These are phyloP conservation scores for Dolichomitus sp. DNA, from an alignment of 2,888 invertebrate species.

Conservation along the genomic window DNA sequence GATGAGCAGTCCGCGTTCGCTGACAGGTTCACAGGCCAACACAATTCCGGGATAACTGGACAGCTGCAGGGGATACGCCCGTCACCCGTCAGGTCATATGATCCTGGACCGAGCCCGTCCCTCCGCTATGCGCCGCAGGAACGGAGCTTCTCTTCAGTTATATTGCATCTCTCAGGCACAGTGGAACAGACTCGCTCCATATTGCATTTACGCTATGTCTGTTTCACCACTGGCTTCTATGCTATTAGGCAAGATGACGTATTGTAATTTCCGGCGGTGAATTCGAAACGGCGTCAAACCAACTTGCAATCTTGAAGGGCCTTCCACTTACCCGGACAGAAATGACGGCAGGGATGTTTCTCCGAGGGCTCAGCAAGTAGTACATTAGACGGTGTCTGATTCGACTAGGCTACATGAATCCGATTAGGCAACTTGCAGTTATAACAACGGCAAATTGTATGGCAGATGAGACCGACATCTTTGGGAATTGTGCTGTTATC, in stretches of 20 bases:
- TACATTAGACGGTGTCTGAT: neutral
- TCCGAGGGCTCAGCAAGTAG: neutral
- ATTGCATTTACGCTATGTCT: slow-evolving; percentile 18
- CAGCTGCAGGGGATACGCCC: slow-evolving; percentile 66
- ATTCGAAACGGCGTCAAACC: neutral
- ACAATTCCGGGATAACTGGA: slow-evolving; percentile 79
- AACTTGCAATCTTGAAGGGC: neutral
- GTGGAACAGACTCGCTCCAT: neutral
- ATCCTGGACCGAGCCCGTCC: slow-evolving; percentile 41
- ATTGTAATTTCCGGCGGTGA: neutral
- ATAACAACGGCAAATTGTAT: neutral
- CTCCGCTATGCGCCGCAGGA: slow-evolving; percentile 26
- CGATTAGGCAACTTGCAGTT: neutral
- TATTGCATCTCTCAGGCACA: slow-evolving; percentile 9
- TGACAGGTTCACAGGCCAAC: slow-evolving; percentile 76
- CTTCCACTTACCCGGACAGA: neutral
- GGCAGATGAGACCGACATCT: neutral
- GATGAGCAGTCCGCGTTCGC: slow-evolving; percentile 63
- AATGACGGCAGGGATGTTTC: neutral
- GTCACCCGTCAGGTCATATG: slow-evolving; percentile 66
- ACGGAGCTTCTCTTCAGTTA: slow-evolving; percentile 13
- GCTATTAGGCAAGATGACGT: neutral
- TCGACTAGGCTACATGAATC: neutral
- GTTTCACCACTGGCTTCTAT: neutral
- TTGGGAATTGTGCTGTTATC: neutral